Evolutionary conservation across 1,140 invertebrate genomes (phyloP), one percentile per base, ranked within the genome.

Genomic region (Papilio xuthus): DNA sequence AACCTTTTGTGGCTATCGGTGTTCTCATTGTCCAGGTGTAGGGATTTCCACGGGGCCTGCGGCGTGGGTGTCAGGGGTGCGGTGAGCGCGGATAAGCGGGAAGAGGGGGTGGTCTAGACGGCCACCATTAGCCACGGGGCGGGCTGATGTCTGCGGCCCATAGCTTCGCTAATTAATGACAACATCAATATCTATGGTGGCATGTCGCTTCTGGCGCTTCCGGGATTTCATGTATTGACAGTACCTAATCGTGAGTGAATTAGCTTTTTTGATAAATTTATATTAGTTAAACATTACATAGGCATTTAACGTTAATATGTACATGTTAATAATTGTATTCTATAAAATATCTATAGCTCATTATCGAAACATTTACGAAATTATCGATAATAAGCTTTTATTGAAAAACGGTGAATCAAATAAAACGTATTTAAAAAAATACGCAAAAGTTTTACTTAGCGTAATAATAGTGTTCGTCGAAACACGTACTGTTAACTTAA

Each of bases 91-190:
- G 74, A 53, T 44, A 56, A 42, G 47, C 77, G 79, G 72, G 72
- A 12, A 18, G 26, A 15, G 50, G 77, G 77, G 60, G 70, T 74
- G 81, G 85, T 86, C 85, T 84, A 86, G 82, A 86, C 83, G 78
- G 70, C 79, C 74, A 78, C 80, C 83, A 81, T 79, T 75, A 73
- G 77, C 72, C 77, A 63, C 73, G 78, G 76, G 56, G 79, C 81
- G 75, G 72, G 47, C 79, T 77, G 69, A 47, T 76, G 74, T 76
- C 56, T 76, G 74, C 41, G 74, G 56, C 75, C 77, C 79, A 72
- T 81, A 79, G 81, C 76, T 79, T 72, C 79, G 82, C 83, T 84
- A 85, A 85, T 85, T 85, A 84, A 85, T 83, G 79, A 77, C 74
- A 81, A 76, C 79, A 78, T 79, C 80, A 69, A 80, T 78, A 42